phyloP scores from a whole-genome alignment of 2,797 vertebrate species.

The Centropyge bicolor region DNA sequence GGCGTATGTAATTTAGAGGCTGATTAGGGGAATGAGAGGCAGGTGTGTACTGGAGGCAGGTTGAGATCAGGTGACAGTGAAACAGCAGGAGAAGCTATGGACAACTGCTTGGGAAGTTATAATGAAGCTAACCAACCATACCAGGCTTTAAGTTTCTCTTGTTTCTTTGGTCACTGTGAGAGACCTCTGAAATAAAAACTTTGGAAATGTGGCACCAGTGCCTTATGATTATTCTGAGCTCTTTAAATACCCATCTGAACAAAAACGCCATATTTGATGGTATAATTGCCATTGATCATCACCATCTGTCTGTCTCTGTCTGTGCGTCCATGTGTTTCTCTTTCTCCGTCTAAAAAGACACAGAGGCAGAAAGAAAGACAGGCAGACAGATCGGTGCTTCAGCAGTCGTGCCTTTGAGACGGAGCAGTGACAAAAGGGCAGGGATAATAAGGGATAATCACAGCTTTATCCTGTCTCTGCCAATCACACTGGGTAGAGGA shows the following conservation, averaged over 20 bases:
- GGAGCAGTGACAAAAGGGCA: conserved; percentile 55
- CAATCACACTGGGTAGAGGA: conserved; percentile 62
- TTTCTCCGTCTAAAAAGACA: conserved; percentile 11
- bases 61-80: conserved; percentile 2
- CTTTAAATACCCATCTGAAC: neutral
- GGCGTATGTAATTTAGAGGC: neutral
- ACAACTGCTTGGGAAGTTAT: conserved; percentile 1
- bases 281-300: conserved; percentile 4
- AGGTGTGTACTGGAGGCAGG: conserved; percentile 8
- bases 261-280: neutral
- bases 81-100: neutral
- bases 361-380: conserved; percentile 11
- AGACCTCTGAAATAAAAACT: neutral
- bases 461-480: conserved; percentile 66
- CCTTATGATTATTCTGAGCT: neutral
- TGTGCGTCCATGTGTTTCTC: neutral
- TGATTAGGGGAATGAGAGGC: conserved; percentile 12
- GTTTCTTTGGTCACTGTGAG: neutral
- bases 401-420: conserved; percentile 51
- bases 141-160: neutral
- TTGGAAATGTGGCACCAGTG: neutral
- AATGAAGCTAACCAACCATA: neutral
- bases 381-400: conserved; percentile 36
- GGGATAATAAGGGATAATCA: conserved; percentile 78
- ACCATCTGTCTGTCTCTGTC: neutral